A percentile compares a stretch with the other conserved stretches of the same genome.
Conservation (phyloP, 2,888 invertebrate genomes). For the Mamestra brassicae region DNA sequence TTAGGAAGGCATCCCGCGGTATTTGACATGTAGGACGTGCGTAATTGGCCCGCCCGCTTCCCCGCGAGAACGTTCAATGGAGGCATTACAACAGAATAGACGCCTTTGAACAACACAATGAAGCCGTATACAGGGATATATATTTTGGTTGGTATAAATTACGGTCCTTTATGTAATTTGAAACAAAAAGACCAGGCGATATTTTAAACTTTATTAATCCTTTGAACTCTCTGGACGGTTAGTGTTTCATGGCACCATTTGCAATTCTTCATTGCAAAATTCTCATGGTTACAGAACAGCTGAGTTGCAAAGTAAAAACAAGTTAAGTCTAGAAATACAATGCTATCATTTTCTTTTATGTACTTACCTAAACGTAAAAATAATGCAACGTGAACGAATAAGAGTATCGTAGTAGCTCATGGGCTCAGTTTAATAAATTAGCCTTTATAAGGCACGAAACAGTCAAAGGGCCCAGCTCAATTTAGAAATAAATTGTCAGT, state of each 20-base stretch:
- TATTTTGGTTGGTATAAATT: conserved; percentile 24
- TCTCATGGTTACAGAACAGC: background rate
- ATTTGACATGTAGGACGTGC: conserved; percentile 56
- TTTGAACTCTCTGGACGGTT: conserved; percentile 20
- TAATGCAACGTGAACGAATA: background rate
- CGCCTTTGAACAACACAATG: conserved; percentile 41
- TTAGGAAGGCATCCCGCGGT: conserved; percentile 49
- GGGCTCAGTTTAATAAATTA: conserved; percentile 5
- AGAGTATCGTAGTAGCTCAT: background rate
- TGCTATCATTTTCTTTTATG: background rate
- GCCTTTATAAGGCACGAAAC: conserved; percentile 7
- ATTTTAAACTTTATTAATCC: conserved; percentile 16
- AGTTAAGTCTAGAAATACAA: background rate
- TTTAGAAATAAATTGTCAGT: conserved; percentile 15
- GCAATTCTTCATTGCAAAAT: background rate
- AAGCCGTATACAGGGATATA: conserved; percentile 12
- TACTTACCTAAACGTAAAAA: background rate
- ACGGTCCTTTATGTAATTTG: conserved; percentile 13
- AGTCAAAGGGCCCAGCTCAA: background rate
- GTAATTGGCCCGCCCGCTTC: conserved; percentile 57
- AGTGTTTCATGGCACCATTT: background rate
- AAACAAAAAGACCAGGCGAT: conserved; percentile 20
- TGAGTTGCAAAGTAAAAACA: background rate
- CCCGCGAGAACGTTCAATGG: conserved; percentile 31
- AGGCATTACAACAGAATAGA: conserved; percentile 20